Evolutionary conservation across 2,888 invertebrate species (phyloP).

Genomic region (Julus scandinavius): DNA sequence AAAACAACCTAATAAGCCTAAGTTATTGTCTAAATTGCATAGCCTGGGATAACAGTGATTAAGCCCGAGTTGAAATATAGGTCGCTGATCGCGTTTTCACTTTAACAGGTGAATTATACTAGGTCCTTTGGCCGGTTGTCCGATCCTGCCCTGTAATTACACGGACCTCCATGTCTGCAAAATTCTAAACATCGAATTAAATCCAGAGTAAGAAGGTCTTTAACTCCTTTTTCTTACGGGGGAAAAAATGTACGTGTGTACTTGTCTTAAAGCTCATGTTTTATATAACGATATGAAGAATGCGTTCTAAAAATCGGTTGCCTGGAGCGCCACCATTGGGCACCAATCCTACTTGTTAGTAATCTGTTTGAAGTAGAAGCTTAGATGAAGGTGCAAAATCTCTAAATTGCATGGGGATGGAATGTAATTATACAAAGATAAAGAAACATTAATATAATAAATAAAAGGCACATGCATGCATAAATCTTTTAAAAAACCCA

Average conservation of each 20-base stretch:
- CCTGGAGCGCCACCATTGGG: neutral
- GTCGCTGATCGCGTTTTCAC: slow-evolving; percentile 6
- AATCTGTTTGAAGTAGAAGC: neutral
- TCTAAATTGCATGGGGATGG: neutral
- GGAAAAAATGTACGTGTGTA: neutral
- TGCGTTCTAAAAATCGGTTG: neutral
- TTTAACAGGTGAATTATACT: neutral
- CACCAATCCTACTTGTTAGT: neutral
- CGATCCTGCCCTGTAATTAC: neutral
- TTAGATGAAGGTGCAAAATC: neutral
- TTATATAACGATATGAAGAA: neutral
- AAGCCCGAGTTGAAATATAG: slow-evolving; percentile 11
- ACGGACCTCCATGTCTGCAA: neutral
- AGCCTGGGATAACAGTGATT: slow-evolving; percentile 25
- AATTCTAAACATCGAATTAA: neutral
- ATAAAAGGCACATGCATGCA: too few species aligned
- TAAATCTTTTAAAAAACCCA: too few species aligned
- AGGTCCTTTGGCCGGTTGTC: neutral
- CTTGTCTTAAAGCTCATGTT: neutral
- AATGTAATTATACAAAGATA: neutral
- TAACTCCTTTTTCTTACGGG: neutral
- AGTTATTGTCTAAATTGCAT: slow-evolving; percentile 40
- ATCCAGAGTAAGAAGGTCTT: neutral
- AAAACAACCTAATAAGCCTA: neutral
- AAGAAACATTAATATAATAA: too few species aligned